Percentiles rank a stretch among this genome's conserved stretches.
Evolutionary conservation across 2,888 invertebrate genomes (phyloP).

Genomic region (Altica lythri): DNA sequence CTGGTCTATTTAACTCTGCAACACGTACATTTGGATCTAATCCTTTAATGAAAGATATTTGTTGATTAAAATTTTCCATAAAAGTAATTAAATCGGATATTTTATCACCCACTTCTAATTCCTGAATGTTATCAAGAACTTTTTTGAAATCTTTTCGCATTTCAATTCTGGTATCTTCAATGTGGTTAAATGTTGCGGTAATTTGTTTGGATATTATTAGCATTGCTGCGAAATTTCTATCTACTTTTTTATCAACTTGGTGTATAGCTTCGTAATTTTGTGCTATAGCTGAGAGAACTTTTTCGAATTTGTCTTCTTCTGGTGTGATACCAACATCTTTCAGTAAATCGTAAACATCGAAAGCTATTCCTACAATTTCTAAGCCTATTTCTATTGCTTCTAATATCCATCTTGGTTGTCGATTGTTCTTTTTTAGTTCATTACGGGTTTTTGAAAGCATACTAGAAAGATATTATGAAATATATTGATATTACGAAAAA

Average conservation of each 20-base stretch:
- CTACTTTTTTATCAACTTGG: background rate
- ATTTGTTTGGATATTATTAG: background rate
- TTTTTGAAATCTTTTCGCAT: background rate
- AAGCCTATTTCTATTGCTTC: no score
- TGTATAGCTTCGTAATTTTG: background rate
- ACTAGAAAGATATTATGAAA: no score
- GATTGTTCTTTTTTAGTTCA: no score
- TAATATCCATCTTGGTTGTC: no score
- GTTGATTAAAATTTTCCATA: background rate
- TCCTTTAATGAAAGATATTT: background rate
- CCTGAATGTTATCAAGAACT: background rate
- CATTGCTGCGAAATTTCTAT: background rate
- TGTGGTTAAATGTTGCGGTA: background rate
- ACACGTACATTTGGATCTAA: background rate
- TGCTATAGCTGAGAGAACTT: background rate
- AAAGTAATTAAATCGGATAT: background rate
- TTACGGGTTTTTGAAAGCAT: no score
- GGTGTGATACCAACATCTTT: background rate
- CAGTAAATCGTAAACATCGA: background rate
- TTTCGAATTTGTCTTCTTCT: background rate
- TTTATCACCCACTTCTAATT: background rate
- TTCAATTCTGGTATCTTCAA: background rate
- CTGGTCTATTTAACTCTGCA: background rate
- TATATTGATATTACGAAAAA: no score
- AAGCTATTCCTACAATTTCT: background rate